phyloP scores from a whole-genome alignment of 2,113 vertebrate species.

The Indri indri region DNA sequence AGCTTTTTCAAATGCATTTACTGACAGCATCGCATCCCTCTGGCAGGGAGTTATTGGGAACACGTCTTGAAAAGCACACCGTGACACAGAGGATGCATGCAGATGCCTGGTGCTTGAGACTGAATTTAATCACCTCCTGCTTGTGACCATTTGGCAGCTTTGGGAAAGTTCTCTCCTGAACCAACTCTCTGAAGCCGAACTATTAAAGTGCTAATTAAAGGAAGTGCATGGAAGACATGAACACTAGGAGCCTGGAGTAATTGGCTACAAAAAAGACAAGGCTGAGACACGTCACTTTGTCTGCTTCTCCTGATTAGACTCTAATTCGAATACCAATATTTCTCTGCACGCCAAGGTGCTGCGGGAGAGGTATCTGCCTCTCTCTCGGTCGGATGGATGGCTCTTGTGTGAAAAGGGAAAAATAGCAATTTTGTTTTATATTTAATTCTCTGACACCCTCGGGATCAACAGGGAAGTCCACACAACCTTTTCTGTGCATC shows the following conservation, averaged over 20 bases:
- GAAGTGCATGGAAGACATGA: constrained; percentile 90
- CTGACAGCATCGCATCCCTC: constrained; percentile 70
- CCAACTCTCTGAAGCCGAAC: constrained; percentile 85
- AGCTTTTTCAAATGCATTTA: constrained; percentile 68
- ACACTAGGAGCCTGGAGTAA: constrained; percentile 91
- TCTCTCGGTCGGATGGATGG: constrained; percentile 72
- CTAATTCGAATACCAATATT: constrained; percentile 92
- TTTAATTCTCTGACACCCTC: constrained; percentile 79
- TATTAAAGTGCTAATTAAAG: constrained; percentile 95
- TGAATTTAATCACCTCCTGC: constrained; percentile 86
- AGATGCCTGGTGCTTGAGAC: constrained; percentile 79
- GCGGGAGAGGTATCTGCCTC: constrained; percentile 78
- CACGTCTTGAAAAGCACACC: constrained; percentile 77
- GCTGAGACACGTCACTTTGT: constrained; percentile 84
- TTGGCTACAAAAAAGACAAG: constrained; percentile 92
- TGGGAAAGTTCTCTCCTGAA: constrained; percentile 81
- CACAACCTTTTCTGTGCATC: constrained; percentile 72
- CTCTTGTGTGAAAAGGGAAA: constrained; percentile 80
- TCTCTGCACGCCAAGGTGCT: constrained; percentile 84
- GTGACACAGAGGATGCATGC: constrained; percentile 74
- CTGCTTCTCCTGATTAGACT: constrained; percentile 89
- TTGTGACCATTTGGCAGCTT: constrained; percentile 85
- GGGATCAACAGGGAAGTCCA: constrained; percentile 64
- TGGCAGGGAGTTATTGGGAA: constrained; percentile 77
- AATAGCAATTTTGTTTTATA: constrained; percentile 60